Evolutionary conservation across 2,113 vertebrate genomes (phyloP).

Genomic region (Archocentrus centrarchus): DNA sequence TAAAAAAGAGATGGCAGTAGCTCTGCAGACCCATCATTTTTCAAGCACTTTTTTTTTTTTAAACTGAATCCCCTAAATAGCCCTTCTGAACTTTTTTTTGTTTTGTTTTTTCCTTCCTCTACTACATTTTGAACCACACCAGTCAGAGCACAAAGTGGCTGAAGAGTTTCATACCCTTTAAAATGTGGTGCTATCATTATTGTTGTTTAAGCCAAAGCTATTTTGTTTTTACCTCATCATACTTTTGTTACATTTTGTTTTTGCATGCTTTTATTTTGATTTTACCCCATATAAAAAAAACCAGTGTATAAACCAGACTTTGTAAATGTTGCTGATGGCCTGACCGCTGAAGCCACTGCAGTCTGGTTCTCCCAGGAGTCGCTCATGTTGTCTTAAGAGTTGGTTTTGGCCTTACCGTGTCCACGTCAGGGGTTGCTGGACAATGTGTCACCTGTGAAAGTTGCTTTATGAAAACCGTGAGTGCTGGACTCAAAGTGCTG

Average conservation of each 20-base stretch:
- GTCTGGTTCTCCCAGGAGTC: neutral
- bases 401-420: conserved; percentile 54
- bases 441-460: conserved; percentile 40
- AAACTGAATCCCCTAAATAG: neutral
- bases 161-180: conserved; percentile 39
- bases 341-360: neutral
- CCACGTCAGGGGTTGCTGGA: neutral
- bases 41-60: neutral
- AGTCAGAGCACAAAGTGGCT: neutral
- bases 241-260: conserved; percentile 46
- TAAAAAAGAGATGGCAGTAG: neutral
- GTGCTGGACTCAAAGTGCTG: conserved; percentile 53
- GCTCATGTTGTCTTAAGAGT: conserved; percentile 49
- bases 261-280: conserved; percentile 63
- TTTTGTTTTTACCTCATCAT: conserved; percentile 13
- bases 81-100: neutral
- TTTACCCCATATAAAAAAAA: conserved; percentile 19
- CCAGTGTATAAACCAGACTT: conserved; percentile 20
- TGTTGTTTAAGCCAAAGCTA: conserved; percentile 57
- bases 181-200: conserved; percentile 53
- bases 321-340: neutral
- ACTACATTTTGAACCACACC: neutral
- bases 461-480: conserved; percentile 14
- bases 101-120: too few species aligned
- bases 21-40: neutral